These are phyloP conservation scores for Pionites leucogaster DNA, from an alignment of 2,113 vertebrate genomes.

Conservation along the genomic window DNA sequence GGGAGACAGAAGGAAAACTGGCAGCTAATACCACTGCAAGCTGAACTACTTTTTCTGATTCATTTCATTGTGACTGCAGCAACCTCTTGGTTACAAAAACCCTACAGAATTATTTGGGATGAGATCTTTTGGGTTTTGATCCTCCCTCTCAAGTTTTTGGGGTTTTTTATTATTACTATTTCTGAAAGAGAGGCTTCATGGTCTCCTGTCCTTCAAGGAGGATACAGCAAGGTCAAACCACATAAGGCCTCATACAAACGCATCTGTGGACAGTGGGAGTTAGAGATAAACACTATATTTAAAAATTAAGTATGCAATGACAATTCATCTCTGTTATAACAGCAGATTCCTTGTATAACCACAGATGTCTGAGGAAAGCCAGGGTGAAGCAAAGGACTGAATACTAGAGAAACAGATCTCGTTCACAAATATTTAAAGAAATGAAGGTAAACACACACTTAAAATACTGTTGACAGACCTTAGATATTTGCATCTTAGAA, in stretches of 20 bases:
- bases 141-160: background rate
- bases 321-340: background rate
- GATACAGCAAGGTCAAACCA: background rate
- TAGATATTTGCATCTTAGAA: background rate
- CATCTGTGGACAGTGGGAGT: background rate
- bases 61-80: background rate
- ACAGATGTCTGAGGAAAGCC: background rate
- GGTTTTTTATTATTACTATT: background rate
- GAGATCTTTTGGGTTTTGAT: background rate
- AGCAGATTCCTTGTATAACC: background rate
- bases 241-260: background rate
- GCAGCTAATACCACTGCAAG: background rate
- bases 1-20: background rate
- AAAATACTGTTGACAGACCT: background rate
- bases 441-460: background rate
- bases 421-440: background rate
- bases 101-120: background rate
- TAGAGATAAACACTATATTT: background rate
- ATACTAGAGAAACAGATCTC: background rate
- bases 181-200: background rate
- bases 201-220: background rate
- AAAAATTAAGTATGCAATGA: background rate
- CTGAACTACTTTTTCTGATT: slow-evolving; percentile 20
- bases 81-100: slow-evolving; percentile 6
- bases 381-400: background rate